Conservation (phyloP, 64 coral and sea anemone genomes). For the Actinia tenebrosa region DNA sequence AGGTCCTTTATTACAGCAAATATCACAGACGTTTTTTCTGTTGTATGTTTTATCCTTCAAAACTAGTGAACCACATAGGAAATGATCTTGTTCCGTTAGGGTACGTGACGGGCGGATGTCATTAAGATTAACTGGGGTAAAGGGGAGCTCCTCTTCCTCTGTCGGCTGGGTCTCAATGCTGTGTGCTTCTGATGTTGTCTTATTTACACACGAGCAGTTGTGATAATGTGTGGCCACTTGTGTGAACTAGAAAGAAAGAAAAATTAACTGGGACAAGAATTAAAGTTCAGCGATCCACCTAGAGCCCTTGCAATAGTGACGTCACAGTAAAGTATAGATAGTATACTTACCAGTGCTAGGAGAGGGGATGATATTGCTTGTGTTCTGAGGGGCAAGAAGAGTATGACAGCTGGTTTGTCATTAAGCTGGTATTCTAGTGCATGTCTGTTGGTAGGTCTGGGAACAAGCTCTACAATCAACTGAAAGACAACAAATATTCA, state of each 20-base stretch:
- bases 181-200: neutral
- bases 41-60: neutral
- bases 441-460: neutral
- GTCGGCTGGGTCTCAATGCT: neutral
- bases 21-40: conserved; percentile 1
- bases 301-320: no score
- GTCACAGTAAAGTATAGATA: neutral
- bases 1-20: neutral
- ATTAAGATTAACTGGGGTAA: neutral
- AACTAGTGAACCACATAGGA: neutral
- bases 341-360: neutral
- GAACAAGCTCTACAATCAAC: conserved; percentile 34
- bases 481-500: neutral
- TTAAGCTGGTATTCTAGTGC: conserved; percentile 9
- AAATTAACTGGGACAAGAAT: no score
- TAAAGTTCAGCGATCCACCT: no score
- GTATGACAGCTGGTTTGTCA: conserved; percentile 43
- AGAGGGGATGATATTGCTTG: neutral
- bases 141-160: neutral
- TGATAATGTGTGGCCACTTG: neutral
- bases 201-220: conserved; percentile 16
- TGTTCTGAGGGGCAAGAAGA: conserved; percentile 35
- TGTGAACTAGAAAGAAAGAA: neutral
- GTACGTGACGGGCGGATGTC: conserved; percentile 4
- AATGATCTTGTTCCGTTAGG: neutral